A percentile compares a stretch with the other conserved stretches of the same genome.
Conservation (phyloP, 2,797 vertebrate genomes). For the Rhinella marina region DNA sequence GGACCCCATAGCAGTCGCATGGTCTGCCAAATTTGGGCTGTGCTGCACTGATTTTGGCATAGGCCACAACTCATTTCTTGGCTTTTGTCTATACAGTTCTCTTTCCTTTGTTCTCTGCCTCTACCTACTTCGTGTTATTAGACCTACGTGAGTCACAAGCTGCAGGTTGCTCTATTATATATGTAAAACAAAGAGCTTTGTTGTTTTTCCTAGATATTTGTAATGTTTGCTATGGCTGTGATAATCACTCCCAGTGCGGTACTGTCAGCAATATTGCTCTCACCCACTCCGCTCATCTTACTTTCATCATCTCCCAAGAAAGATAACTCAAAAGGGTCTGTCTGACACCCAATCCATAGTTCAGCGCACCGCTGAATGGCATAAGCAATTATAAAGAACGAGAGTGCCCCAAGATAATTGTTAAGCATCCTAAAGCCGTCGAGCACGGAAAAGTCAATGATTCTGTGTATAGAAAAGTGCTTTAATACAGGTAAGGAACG, state of each 20-base stretch:
- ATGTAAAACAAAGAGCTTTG: constrained; percentile 11
- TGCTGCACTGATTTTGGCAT: too few species aligned
- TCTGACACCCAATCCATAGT: constrained; percentile 55
- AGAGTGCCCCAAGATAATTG: constrained; percentile 52
- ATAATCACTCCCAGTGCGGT: constrained; percentile 51
- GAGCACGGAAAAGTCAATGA: constrained; percentile 37
- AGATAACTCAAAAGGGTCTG: constrained; percentile 40
- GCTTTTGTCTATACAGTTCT: neutral
- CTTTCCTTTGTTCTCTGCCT: neutral
- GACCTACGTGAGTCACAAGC: neutral
- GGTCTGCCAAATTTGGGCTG: too few species aligned
- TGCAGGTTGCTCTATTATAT: neutral
- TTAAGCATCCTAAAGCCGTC: constrained; percentile 35
- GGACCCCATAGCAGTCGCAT: too few species aligned
- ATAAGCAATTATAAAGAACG: constrained; percentile 57
- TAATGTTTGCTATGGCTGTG: constrained; percentile 21
- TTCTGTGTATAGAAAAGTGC: neutral
- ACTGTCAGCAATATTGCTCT: constrained; percentile 54
- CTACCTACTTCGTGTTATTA: neutral
- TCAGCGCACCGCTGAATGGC: constrained; percentile 55
- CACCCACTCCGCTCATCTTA: constrained; percentile 50
- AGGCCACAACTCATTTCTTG: neutral
- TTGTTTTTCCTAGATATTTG: neutral
- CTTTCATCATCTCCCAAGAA: constrained; percentile 23
- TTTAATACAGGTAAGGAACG: constrained; percentile 16